These are phyloP conservation scores for Chaetogeoica ovagalla DNA, from an alignment of 2,888 invertebrate species.

Conservation along the genomic window DNA sequence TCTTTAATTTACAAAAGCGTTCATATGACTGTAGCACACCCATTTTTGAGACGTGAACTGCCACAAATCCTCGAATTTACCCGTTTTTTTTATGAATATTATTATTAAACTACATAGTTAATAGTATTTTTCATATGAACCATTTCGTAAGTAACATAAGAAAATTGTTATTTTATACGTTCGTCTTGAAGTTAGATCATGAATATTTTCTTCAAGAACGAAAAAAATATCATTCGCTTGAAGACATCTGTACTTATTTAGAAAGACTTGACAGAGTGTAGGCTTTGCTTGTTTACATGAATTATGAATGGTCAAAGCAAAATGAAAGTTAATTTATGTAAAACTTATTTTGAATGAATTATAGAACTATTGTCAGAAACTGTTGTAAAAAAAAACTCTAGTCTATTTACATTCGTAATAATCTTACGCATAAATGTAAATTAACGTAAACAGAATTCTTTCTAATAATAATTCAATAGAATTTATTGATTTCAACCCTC, in stretches of 20 bases:
- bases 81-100: too few relatives aligned
- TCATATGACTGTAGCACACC: too few relatives aligned
- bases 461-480: slow-evolving; percentile 1
- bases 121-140: neutral
- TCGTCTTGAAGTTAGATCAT: too few relatives aligned
- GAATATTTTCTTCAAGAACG: too few relatives aligned
- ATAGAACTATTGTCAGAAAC: slow-evolving; percentile 21
- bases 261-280: neutral
- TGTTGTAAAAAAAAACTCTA: neutral
- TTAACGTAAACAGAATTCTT: neutral
- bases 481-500: neutral
- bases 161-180: neutral
- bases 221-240: too few relatives aligned
- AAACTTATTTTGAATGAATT: slow-evolving; percentile 14
- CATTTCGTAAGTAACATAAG: neutral
- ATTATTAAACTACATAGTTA: too few relatives aligned
- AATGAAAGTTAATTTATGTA: slow-evolving; percentile 12
- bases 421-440: neutral
- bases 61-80: too few relatives aligned
- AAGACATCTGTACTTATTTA: neutral
- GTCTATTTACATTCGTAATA: neutral
- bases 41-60: too few relatives aligned
- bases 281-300: neutral
- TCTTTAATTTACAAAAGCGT: too few relatives aligned
- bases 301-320: slow-evolving; percentile 16